phyloP scores from a whole-genome alignment of 2,888 invertebrate species.

The Tipula unca region DNA sequence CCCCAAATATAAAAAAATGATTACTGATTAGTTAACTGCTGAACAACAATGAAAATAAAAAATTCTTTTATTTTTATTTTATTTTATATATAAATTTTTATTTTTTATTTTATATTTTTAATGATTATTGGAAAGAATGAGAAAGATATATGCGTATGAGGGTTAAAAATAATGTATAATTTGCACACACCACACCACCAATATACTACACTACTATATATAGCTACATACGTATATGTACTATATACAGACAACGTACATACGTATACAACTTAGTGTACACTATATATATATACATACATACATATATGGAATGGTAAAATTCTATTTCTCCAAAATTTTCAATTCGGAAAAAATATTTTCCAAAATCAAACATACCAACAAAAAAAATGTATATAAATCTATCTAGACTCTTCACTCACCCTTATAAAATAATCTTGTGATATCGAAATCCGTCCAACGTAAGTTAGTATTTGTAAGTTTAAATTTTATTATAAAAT shows the following conservation, averaged over 20 bases:
- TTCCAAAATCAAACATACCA: not conserved
- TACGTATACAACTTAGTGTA: not conserved
- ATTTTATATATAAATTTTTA: constrained; percentile 9
- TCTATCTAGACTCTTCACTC: constrained; percentile 17
- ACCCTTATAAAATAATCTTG: not conserved
- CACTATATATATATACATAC: too few relatives aligned
- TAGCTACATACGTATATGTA: not conserved
- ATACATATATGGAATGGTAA: not conserved
- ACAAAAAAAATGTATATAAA: not conserved
- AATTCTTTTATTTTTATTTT: constrained; percentile 15
- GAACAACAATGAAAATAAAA: constrained; percentile 17
- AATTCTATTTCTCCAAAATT: not conserved
- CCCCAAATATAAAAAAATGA: constrained; percentile 19
- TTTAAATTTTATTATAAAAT: not conserved
- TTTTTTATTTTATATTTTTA: constrained; percentile 18
- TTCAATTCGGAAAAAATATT: not conserved
- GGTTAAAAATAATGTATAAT: constrained; percentile 19
- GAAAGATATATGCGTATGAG: constrained; percentile 18
- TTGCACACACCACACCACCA: constrained; percentile 18
- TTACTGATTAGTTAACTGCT: constrained; percentile 19
- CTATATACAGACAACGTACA: not conserved
- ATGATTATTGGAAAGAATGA: constrained; percentile 18
- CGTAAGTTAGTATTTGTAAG: not conserved
- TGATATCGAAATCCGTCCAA: not conserved
- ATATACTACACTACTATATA: not conserved